Evolutionary conservation across 1,140 invertebrate species (phyloP), one percentile per base, ranked within the genome.

Genomic region (Brachystomella parvula): DNA sequence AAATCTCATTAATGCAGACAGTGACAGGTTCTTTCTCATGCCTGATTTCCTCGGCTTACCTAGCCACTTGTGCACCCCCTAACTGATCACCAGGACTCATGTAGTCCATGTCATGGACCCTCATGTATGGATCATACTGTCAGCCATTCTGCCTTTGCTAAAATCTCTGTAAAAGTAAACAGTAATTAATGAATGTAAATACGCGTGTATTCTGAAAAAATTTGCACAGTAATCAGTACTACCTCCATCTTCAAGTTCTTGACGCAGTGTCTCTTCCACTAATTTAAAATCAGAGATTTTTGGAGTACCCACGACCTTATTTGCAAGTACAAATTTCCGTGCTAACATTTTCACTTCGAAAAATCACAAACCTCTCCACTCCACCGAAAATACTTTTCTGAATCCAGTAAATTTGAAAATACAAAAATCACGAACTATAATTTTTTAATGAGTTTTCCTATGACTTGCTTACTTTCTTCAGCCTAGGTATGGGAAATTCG

Each of bases 91-190:
- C 65, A n/a, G 47, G 26, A 32, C 47, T 58, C 35, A 47, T 31
- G 30, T 63, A 44, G 9, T n/a, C 12, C n/a, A 66, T 17, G 44
- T n/a, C n/a, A 2, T 21, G 84, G 0, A 79, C 78, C 68, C 85
- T 79, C 84, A 86, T 86, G 68, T 86, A 87, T 30, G 86, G 86
- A 76, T 88, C 86, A 1, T n/a, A 87, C 85, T 66, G 85, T 86
- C 3, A 87, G 70, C 71, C 81, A 87, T 69, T 85, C 81, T 3
- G 85, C 85, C 79, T 87, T 77, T 17, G 80, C 78, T 53, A 87
- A 76, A 74, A 83, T 82, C 76, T 88, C 84, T 86, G 73, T 67
- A 81, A 80, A 59, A 30, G 6, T 6, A 12, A 15, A 53, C 21
- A 59, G 39, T n/a, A n/a, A 44, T 12, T 12, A 44, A n/a, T 44